These are phyloP conservation scores for Plagodis dolabraria DNA, from an alignment of 2,888 invertebrate species.

Conservation along the genomic window DNA sequence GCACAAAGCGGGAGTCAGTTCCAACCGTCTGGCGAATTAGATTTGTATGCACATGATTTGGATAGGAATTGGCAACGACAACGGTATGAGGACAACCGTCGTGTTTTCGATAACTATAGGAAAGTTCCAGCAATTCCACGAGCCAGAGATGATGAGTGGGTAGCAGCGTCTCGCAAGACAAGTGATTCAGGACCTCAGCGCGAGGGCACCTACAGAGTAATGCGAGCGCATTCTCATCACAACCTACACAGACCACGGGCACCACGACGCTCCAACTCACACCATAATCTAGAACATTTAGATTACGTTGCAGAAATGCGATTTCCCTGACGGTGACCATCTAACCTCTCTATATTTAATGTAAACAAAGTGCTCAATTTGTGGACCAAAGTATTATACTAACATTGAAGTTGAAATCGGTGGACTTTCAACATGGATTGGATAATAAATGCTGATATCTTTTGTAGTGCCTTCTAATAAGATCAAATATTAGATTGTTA, in stretches of 20 bases:
- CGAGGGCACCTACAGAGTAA: constrained; percentile 76
- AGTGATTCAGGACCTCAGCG: constrained; percentile 75
- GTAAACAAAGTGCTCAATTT: constrained; percentile 76
- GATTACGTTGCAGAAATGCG: constrained; percentile 87
- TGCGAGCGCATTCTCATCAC: constrained; percentile 87
- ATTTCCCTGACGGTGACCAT: constrained; percentile 83
- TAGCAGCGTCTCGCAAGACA: constrained; percentile 62
- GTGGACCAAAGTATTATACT: constrained; percentile 78
- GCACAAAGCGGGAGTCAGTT: constrained; percentile 84
- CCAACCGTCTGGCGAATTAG: constrained; percentile 86
- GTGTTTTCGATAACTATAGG: constrained; percentile 69
- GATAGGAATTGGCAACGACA: constrained; percentile 84
- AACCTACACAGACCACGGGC: constrained; percentile 84
- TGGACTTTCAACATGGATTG: constrained; percentile 41
- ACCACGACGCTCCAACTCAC: constrained; percentile 85
- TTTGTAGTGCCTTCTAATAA: constrained; percentile 22
- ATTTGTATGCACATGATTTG: constrained; percentile 87
- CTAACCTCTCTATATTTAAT: constrained; percentile 54
- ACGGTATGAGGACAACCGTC: constrained; percentile 69
- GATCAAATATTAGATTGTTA: constrained; percentile 7
- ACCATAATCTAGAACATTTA: constrained; percentile 87
- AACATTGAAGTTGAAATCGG: constrained; percentile 47
- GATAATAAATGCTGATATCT: constrained; percentile 27
- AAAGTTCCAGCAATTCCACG: constrained; percentile 56
- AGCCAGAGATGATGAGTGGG: constrained; percentile 67